Evolutionary conservation across 64 coral and sea anemone genomes (phyloP).

Genomic region (Montipora capricornis): DNA sequence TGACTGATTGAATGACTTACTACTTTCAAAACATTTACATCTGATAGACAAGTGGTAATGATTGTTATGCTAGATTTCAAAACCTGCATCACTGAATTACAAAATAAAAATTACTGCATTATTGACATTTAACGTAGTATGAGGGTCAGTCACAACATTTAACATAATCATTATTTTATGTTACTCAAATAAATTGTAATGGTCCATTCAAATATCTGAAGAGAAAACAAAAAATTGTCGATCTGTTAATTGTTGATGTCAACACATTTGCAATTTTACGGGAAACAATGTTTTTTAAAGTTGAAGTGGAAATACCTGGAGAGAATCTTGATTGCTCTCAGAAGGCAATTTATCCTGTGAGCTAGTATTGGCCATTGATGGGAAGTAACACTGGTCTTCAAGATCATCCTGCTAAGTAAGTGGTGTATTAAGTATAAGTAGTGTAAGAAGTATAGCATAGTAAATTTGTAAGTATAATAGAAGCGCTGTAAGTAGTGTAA

Average conservation of each 20-base stretch:
- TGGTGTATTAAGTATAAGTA: conserved; percentile 4
- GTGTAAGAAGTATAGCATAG: neutral
- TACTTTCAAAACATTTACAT: conserved; percentile 16
- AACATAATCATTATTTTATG: conserved; percentile 19
- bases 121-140: conserved; percentile 8
- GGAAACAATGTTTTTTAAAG: neutral
- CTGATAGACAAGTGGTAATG: conserved; percentile 29
- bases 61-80: conserved; percentile 9
- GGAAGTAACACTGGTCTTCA: conserved; percentile 19
- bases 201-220: conserved; percentile 24
- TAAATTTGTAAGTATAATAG: neutral
- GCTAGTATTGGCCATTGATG: conserved; percentile 22
- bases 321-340: conserved; percentile 20
- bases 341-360: conserved; percentile 20
- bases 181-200: conserved; percentile 21
- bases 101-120: neutral
- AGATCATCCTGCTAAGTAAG: conserved; percentile 10
- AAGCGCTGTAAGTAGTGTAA: neutral
- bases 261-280: conserved; percentile 20
- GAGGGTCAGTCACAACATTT: conserved; percentile 5
- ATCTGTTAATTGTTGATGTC: conserved; percentile 13
- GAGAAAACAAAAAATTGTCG: conserved; percentile 20
- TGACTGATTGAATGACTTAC: conserved; percentile 20
- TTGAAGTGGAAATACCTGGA: conserved; percentile 34
- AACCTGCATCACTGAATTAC: conserved; percentile 2